Conservation (phyloP, 1,140 invertebrate species). For the Drosophila rufa region DNA sequence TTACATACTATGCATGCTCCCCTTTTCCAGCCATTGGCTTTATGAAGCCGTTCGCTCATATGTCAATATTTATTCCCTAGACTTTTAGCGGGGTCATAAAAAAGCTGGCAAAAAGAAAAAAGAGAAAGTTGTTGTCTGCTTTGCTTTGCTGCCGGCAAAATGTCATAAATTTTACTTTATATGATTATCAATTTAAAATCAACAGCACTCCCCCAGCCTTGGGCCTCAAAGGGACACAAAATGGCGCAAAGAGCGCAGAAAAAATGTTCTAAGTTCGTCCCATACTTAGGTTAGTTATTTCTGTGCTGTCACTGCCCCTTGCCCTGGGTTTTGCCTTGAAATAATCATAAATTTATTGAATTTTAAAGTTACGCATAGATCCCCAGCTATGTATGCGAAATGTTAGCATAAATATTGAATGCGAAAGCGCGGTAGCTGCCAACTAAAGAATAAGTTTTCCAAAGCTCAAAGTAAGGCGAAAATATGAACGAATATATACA, state of each 20-base stretch:
- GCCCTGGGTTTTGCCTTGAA: slow-evolving; percentile 26
- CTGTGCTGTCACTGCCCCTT: slow-evolving; percentile 44
- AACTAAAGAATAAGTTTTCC: slow-evolving; percentile 16
- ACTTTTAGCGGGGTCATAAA: slow-evolving; percentile 64
- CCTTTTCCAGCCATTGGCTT: not conserved
- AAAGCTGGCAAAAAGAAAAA: slow-evolving; percentile 36
- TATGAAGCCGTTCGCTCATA: slow-evolving; percentile 61
- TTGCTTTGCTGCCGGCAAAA: slow-evolving; percentile 27
- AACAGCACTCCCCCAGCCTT: slow-evolving; percentile 32
- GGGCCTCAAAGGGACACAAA: slow-evolving; percentile 26
- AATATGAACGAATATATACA: slow-evolving; percentile 12
- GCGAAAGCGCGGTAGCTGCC: slow-evolving; percentile 7
- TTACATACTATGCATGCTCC: slow-evolving; percentile 22
- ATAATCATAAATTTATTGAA: slow-evolving; percentile 84
- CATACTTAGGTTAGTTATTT: slow-evolving; percentile 34
- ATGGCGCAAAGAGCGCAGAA: slow-evolving; percentile 9
- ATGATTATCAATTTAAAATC: slow-evolving; percentile 79
- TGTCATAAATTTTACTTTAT: slow-evolving; percentile 77
- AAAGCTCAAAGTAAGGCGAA: not conserved
- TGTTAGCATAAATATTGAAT: slow-evolving; percentile 60
- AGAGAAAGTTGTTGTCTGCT: slow-evolving; percentile 26
- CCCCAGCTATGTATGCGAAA: slow-evolving; percentile 44
- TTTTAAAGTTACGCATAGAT: slow-evolving; percentile 62
- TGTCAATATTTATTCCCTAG: slow-evolving; percentile 67
- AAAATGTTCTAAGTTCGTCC: slow-evolving; percentile 9